These are phyloP conservation scores for Gymnothorax reevesii DNA, from an alignment of 2,797 vertebrate genomes.

Conservation along the genomic window DNA sequence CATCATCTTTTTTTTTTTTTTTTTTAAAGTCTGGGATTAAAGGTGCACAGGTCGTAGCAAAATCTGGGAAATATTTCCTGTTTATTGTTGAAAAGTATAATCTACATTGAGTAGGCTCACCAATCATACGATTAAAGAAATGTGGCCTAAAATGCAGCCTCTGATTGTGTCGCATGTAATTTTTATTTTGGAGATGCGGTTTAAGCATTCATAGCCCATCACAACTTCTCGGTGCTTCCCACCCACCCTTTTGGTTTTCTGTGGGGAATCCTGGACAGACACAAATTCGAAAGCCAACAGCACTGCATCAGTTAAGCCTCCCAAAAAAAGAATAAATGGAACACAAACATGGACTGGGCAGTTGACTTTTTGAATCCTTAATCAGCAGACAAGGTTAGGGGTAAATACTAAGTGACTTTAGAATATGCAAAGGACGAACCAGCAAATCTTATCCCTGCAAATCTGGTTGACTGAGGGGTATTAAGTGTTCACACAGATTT, in stretches of 20 bases:
- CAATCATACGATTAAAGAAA: not conserved
- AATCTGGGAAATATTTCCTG: no score
- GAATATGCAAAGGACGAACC: not conserved
- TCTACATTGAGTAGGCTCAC: not conserved
- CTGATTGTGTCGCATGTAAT: not conserved
- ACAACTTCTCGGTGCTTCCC: slow-evolving; percentile 11
- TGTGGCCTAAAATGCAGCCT: not conserved
- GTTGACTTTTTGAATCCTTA: not conserved
- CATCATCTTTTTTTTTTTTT: no score
- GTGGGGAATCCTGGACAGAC: not conserved
- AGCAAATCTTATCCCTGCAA: not conserved
- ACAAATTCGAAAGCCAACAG: not conserved
- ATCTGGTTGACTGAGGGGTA: not conserved
- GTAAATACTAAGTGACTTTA: not conserved
- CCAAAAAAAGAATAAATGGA: not conserved
- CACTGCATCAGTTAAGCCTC: not conserved
- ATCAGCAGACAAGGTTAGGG: not conserved
- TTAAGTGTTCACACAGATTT: not conserved
- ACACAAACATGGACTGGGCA: not conserved
- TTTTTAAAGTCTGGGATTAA: not conserved
- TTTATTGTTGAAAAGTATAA: not conserved
- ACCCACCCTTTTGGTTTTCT: slow-evolving; percentile 3
- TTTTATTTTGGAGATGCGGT: not conserved
- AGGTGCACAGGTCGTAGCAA: no score
- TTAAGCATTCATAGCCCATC: not conserved